Evolutionary conservation across 2,888 invertebrate species (phyloP), one percentile per base, ranked within the genome.

Genomic region (Carcina quercana): DNA sequence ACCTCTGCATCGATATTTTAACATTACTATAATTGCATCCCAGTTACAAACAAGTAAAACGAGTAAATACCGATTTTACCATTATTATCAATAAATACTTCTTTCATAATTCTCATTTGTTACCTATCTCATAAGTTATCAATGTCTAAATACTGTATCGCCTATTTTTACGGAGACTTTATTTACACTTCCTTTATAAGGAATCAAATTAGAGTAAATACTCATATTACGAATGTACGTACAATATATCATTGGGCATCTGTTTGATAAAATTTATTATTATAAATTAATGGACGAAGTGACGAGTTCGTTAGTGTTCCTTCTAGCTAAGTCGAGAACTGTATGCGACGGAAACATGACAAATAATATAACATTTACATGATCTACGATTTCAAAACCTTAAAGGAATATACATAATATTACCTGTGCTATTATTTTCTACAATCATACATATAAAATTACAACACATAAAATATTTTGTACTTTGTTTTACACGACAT

Each of bases 201-300:
- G 78, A 66, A 55, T 59, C 62, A 66, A 68, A 65, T 64, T 57
- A 63, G 59, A 69, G 68, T 66, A 70, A 61, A 68, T 60, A 64
- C n/a, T n/a, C n/a, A n/a, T n/a, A n/a, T n/a, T n/a, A n/a, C n/a
- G 51, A 66, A 67, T 70, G 63, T 73, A 75, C 69, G 75, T 67
- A 74, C 68, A n/a, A n/a, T n/a, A n/a, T n/a, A 75, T 68, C 52
- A 62, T 68, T 59, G 76, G 74, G 72, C 67, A 67, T 72, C 71
- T 70, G 70, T 68, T 67, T 60, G 67, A 67, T 80, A 73, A 80
- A 79, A 74, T 75, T n/a, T 75, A 75, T 76, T 64, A 68, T 66
- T 78, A 79, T 73, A 79, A 80, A 78, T 78, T 82, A 82, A 80
- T 83, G 83, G 83, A 83, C 83, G 83, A 80, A 83, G 76, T 82